These are phyloP conservation scores for Pseudomyrmex sp. DNA, from an alignment of 1,140 invertebrate genomes.

Conservation along the genomic window DNA sequence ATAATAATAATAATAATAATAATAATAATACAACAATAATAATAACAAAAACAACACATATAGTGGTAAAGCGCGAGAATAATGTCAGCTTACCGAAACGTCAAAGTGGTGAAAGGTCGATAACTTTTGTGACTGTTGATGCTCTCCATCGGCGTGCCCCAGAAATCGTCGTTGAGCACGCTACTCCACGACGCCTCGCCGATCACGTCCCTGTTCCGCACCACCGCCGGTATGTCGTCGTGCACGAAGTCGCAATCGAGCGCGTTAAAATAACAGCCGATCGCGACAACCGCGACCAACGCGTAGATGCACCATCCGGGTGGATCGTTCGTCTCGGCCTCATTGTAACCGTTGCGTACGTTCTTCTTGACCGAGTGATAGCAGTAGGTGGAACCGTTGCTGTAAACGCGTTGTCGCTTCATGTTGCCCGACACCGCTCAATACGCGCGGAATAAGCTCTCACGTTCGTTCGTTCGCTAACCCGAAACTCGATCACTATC, in stretches of 20 bases:
- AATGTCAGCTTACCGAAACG: conserved; percentile 90
- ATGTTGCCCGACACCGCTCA: conserved; percentile 61
- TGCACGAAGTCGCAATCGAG: conserved; percentile 95
- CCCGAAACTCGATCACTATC: conserved; percentile 43
- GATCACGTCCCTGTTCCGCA: conserved; percentile 93
- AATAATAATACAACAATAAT: background rate
- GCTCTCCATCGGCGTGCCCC: conserved; percentile 95
- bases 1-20: too few relatives aligned
- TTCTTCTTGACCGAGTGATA: conserved; percentile 61
- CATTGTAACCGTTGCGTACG: conserved; percentile 63
- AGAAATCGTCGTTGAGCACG: conserved; percentile 94
- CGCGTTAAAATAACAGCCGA: conserved; percentile 91
- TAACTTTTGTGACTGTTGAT: conserved; percentile 94
- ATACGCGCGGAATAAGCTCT: conserved; percentile 48
- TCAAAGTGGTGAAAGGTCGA: conserved; percentile 92
- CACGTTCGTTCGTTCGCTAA: conserved; percentile 51
- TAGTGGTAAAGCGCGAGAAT: conserved; percentile 3
- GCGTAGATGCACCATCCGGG: conserved; percentile 85
- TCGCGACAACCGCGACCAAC: conserved; percentile 88
- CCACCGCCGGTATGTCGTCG: conserved; percentile 95
- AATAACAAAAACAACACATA: background rate
- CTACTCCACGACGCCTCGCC: conserved; percentile 88
- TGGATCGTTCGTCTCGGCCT: conserved; percentile 72
- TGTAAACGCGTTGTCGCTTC: conserved; percentile 70
- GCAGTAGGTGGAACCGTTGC: conserved; percentile 75